Percentiles rank a stretch among this genome's conserved stretches.
These are phyloP conservation scores for Aphaenogaster floridana DNA, from an alignment of 1,140 invertebrate genomes.

Conservation along the genomic window DNA sequence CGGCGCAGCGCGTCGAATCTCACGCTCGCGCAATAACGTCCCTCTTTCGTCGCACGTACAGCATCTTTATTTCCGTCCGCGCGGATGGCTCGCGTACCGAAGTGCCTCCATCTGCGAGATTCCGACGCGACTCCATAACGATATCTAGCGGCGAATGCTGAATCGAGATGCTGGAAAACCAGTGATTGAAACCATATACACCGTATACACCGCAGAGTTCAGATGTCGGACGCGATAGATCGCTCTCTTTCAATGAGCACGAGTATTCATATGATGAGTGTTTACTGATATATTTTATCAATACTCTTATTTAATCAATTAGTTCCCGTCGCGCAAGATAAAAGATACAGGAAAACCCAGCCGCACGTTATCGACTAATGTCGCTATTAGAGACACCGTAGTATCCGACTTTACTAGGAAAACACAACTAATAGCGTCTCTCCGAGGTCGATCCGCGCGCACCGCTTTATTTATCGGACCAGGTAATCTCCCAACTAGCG, in stretches of 20 bases:
- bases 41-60: neutral
- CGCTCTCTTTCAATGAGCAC: neutral
- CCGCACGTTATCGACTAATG: slow-evolving; percentile 8
- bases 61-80: slow-evolving; percentile 48
- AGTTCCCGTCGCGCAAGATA: neutral
- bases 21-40: slow-evolving; percentile 31
- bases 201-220: neutral
- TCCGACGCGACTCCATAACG: slow-evolving; percentile 18
- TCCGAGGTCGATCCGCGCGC: slow-evolving; percentile 21
- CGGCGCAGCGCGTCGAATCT: neutral
- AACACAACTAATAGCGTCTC: slow-evolving; percentile 40
- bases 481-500: slow-evolving; percentile 53
- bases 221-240: neutral
- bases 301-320: neutral
- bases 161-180: neutral
- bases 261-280: neutral
- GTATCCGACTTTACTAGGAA: slow-evolving; percentile 18
- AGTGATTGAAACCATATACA: neutral
- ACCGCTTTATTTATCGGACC: slow-evolving; percentile 29
- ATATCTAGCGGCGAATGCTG: neutral
- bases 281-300: neutral
- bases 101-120: slow-evolving; percentile 32
- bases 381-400: slow-evolving; percentile 34
- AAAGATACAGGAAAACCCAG: neutral
- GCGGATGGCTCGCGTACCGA: slow-evolving; percentile 24